Base-by-base conservation (phyloP, 2,113 vertebrate genomes). In the Alaudala cheleensis region DNA sequence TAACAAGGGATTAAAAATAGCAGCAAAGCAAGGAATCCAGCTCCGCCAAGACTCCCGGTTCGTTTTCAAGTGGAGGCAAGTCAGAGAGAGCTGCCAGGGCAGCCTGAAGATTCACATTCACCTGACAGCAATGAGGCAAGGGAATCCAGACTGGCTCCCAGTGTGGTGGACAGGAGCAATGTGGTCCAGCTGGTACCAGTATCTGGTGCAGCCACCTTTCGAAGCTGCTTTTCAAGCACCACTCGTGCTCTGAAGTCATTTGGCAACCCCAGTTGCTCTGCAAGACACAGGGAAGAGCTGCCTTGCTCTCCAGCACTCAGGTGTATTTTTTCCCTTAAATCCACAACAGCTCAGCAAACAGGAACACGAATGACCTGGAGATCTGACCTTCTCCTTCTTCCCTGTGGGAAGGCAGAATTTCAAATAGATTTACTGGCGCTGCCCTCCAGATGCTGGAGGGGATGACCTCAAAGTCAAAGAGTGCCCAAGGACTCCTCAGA, bases 1-100 rank as follows among this genome's bases (percentile, higher is more conserved):
- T 78, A 95, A 92, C 21, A 20, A 90, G 58, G 81, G 70, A 92
- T 89, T 94, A 93, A 97, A 97, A 97, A 97, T 94, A 97, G 93
- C 73, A 73, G 92, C 28, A 44, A 86, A 87, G 81, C 7, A 4
- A 86, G 77, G 50, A 90, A 73, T 61, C 26, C 29, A 69, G 81
- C 72, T 79, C 73, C 0, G 4, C 65, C 83, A 92, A 89, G 65
- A 65, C 80, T 91, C 61, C 22, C 0, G 0, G 64, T 61, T 71
- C 0, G 0, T 86, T 93, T 91, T 88, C 81, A 76, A 82, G 84
- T 18, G 61, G 44, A 91, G 65, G 40, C 37, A 84, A 67, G 47
- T 76, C 67, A 87, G 54, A 87, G 10, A 33, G 65, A 87, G 51
- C 45, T 66, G 88, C 54, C 81, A 54, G 29, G 33, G 37, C 3